These are phyloP conservation scores for Strigamia transsilvanica DNA, from an alignment of 2,888 invertebrate species.

Conservation along the genomic window DNA sequence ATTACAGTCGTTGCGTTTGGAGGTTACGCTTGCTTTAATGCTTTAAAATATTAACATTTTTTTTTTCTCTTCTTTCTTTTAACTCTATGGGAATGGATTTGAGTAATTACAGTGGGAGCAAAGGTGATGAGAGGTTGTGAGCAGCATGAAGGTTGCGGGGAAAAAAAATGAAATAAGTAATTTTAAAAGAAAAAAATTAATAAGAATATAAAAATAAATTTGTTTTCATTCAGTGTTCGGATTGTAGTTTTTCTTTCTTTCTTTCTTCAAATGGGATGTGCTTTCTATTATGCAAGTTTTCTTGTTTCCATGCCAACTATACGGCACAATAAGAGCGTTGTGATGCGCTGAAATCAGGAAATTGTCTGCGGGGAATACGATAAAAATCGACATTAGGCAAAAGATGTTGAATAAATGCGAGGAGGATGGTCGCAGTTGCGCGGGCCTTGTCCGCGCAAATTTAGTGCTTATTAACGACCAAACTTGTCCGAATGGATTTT, in stretches of 20 bases:
- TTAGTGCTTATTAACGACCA: slow-evolving; percentile 19
- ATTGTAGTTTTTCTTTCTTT: background rate
- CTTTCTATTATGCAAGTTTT: background rate
- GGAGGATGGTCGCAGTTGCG: background rate
- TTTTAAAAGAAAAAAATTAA: background rate
- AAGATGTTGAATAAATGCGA: slow-evolving; percentile 12
- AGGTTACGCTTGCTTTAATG: slow-evolving; percentile 15
- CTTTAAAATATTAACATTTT: background rate
- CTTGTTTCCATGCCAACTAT: slow-evolving; percentile 26
- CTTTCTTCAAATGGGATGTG: background rate
- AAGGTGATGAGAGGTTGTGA: background rate
- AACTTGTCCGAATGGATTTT: slow-evolving; percentile 40
- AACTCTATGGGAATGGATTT: background rate
- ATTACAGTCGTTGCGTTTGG: background rate
- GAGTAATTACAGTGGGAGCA: slow-evolving; percentile 26
- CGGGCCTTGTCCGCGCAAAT: background rate
- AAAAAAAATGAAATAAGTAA: background rate
- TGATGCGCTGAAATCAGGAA: slow-evolving; percentile 23
- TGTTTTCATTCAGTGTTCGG: too few relatives aligned
- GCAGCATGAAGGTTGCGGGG: background rate
- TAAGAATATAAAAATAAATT: too few relatives aligned
- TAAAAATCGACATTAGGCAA: slow-evolving; percentile 2
- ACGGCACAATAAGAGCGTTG: slow-evolving; percentile 4
- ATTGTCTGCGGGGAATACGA: slow-evolving; percentile 17
- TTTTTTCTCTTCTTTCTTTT: background rate